These are phyloP conservation scores for Microvelia longipes DNA, from an alignment of 1,140 invertebrate species.

Conservation along the genomic window DNA sequence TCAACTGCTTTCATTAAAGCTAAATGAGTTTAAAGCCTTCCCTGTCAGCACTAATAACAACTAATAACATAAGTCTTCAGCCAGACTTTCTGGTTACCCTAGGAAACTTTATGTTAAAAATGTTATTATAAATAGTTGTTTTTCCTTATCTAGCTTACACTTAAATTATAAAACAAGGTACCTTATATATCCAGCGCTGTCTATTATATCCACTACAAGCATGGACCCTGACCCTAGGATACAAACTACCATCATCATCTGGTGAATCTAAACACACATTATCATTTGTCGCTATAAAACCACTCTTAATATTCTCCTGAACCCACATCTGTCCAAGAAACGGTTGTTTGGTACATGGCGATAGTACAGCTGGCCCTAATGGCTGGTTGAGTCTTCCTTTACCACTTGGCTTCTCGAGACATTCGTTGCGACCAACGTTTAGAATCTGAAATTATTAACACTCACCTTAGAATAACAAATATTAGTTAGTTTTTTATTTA, in stretches of 20 bases:
- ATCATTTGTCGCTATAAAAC: conserved; percentile 40
- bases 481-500: too few species aligned
- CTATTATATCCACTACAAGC: conserved; percentile 42
- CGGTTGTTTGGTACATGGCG: conserved; percentile 33
- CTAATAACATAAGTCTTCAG: too few species aligned
- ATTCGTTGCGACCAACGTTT: conserved; percentile 35
- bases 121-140: too few species aligned
- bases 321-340: conserved; percentile 57
- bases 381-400: conserved; percentile 41
- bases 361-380: conserved; percentile 43
- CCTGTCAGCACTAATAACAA: too few species aligned
- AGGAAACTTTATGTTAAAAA: too few species aligned
- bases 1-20: too few species aligned
- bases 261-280: conserved; percentile 53
- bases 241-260: conserved; percentile 23
- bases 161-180: neutral
- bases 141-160: too few species aligned
- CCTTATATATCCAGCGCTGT: conserved; percentile 47
- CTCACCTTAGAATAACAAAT: too few species aligned
- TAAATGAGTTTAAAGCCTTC: too few species aligned
- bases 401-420: conserved; percentile 39
- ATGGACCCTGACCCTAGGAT: conserved; percentile 44
- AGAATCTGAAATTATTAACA: too few species aligned
- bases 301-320: conserved; percentile 44
- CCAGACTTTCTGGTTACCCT: too few species aligned